phyloP scores from a whole-genome alignment of 2,797 vertebrate genomes.

The Platalea minor region DNA sequence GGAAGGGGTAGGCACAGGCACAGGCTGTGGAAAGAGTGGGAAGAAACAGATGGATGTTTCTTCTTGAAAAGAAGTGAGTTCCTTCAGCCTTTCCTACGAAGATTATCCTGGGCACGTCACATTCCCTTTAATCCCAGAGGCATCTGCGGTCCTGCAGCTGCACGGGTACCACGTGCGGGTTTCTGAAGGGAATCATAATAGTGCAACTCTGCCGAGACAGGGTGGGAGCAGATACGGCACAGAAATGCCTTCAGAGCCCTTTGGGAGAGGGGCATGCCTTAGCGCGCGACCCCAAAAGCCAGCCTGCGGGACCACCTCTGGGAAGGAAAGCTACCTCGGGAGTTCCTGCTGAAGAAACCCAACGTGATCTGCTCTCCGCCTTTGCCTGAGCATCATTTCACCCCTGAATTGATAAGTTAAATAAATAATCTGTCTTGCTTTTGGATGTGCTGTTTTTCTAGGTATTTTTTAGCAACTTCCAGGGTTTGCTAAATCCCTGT shows the following conservation, averaged over 20 bases:
- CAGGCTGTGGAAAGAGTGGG: neutral
- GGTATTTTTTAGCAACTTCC: neutral
- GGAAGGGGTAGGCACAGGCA: neutral
- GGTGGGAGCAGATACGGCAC: neutral
- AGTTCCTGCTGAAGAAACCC: neutral
- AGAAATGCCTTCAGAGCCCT: neutral
- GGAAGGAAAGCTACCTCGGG: neutral
- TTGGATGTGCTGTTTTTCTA: neutral
- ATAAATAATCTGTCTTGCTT: neutral
- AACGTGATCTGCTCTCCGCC: accelerated
- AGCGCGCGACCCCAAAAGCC: neutral
- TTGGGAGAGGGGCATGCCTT: neutral
- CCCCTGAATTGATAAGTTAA: neutral
- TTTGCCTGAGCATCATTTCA: neutral
- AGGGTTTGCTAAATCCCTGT: neutral
- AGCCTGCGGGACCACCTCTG: accelerated
- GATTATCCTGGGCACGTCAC: neutral
- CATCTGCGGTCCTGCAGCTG: neutral
- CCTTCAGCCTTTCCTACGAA: neutral
- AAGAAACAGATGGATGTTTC: neutral
- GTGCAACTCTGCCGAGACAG: neutral
- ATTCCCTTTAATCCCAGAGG: neutral
- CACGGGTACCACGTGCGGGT: neutral
- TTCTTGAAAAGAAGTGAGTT: neutral
- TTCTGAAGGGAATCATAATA: neutral